phyloP scores from a whole-genome alignment of 1,140 invertebrate genomes.

The Drosophila kanapiae region DNA sequence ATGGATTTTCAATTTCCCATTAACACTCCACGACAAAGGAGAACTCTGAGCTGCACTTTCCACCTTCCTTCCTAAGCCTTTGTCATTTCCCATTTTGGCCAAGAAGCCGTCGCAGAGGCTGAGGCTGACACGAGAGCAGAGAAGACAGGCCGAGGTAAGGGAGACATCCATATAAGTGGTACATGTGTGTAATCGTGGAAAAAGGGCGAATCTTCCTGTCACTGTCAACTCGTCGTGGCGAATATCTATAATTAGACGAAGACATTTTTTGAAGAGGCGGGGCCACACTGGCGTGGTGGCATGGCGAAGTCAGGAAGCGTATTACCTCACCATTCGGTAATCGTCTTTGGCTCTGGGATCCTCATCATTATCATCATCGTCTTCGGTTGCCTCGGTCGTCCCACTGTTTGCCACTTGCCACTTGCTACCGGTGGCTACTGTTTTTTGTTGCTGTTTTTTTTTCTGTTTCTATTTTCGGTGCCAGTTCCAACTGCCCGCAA shows the following conservation, averaged over 20 bases:
- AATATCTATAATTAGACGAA: constrained; percentile 76
- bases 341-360: constrained; percentile 9
- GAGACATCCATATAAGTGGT: not conserved
- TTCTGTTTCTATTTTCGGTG: not conserved
- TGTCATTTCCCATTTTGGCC: constrained; percentile 32
- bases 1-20: constrained; percentile 83
- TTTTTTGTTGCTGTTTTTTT: not conserved
- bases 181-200: constrained; percentile 29
- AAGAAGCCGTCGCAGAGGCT: not conserved
- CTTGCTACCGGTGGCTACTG: constrained; percentile 41
- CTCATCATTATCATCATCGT: constrained; percentile 12
- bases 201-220: constrained; percentile 68
- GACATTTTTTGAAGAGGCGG: constrained; percentile 28
- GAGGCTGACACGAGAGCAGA: constrained; percentile 3
- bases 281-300: constrained; percentile 4
- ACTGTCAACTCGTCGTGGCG: constrained; percentile 15
- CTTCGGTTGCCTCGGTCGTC: constrained; percentile 4
- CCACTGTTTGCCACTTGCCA: constrained; percentile 4
- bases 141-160: not conserved
- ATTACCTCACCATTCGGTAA: constrained; percentile 56
- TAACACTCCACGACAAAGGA: constrained; percentile 60
- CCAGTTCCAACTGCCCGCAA: constrained; percentile 5
- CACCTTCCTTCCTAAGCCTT: constrained; percentile 18
- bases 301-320: constrained; percentile 67
- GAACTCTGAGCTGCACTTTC: constrained; percentile 19